phyloP scores from a whole-genome alignment of 1,140 invertebrate genomes.

The Leptinotarsa texana region DNA sequence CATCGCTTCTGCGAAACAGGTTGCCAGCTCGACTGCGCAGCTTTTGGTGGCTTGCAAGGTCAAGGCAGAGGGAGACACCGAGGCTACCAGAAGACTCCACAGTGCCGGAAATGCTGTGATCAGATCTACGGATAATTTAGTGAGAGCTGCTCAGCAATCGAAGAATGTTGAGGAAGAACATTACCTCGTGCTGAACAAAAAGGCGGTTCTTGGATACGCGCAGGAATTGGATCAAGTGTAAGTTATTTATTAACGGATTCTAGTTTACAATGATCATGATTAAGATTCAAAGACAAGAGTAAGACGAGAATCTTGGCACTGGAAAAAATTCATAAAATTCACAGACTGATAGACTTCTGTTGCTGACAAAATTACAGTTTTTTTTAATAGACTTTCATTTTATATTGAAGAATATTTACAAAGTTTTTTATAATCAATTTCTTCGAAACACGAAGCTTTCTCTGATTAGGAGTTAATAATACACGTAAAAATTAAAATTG shows the following conservation, averaged over 20 bases:
- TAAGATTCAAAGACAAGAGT: too few relatives aligned
- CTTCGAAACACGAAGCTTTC: too few relatives aligned
- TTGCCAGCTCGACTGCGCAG: slow-evolving; percentile 96
- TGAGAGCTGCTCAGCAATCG: slow-evolving; percentile 90
- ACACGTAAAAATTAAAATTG: too few relatives aligned
- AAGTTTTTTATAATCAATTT: too few relatives aligned
- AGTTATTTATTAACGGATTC: not conserved
- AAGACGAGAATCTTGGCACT: too few relatives aligned
- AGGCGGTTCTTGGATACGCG: slow-evolving; percentile 92
- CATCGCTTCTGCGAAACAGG: slow-evolving; percentile 95
- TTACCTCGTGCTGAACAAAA: slow-evolving; percentile 81
- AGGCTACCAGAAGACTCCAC: slow-evolving; percentile 90
- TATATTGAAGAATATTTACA: too few relatives aligned
- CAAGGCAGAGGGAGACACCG: slow-evolving; percentile 94
- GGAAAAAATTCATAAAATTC: too few relatives aligned
- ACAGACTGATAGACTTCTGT: too few relatives aligned
- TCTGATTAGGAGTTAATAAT: too few relatives aligned
- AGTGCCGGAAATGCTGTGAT: slow-evolving; percentile 97
- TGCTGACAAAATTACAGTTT: too few relatives aligned
- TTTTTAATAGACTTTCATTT: too few relatives aligned
- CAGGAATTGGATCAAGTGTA: slow-evolving; percentile 82
- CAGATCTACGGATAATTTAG: slow-evolving; percentile 95
- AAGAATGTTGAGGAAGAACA: slow-evolving; percentile 89
- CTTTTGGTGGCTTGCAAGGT: slow-evolving; percentile 96
- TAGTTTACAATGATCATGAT: too few relatives aligned